These are phyloP conservation scores for Laticauda colubrina DNA, from an alignment of 2,113 vertebrate species.

Conservation along the genomic window DNA sequence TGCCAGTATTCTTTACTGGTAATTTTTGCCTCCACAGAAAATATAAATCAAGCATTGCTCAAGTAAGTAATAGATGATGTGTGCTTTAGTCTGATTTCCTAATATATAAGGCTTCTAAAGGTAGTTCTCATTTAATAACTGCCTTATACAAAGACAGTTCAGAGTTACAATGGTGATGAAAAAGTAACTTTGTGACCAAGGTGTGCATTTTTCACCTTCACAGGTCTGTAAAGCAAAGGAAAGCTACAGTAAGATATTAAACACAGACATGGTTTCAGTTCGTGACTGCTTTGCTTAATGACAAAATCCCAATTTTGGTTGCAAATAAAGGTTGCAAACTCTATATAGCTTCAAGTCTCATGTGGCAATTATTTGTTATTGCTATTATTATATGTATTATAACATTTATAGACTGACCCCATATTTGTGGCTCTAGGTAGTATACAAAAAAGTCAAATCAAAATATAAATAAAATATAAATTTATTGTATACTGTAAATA, in stretches of 20 bases:
- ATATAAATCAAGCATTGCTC: not conserved
- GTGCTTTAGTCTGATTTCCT: not conserved
- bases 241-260: not conserved
- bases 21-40: constrained; percentile 33
- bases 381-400: not conserved
- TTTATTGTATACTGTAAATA: not conserved
- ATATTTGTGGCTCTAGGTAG: not conserved
- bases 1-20: not conserved
- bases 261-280: not conserved
- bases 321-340: not conserved
- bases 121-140: not conserved
- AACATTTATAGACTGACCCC: not conserved
- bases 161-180: not conserved
- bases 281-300: not conserved
- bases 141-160: not conserved
- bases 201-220: not conserved
- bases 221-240: not conserved
- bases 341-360: not conserved
- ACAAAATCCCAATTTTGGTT: not conserved
- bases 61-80: not conserved
- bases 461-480: not conserved
- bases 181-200: not conserved
- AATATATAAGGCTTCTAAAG: not conserved
- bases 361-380: not conserved
- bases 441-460: not conserved